Conservation (phyloP, 2,113 vertebrate species). For the Mormyrus iriodes region DNA sequence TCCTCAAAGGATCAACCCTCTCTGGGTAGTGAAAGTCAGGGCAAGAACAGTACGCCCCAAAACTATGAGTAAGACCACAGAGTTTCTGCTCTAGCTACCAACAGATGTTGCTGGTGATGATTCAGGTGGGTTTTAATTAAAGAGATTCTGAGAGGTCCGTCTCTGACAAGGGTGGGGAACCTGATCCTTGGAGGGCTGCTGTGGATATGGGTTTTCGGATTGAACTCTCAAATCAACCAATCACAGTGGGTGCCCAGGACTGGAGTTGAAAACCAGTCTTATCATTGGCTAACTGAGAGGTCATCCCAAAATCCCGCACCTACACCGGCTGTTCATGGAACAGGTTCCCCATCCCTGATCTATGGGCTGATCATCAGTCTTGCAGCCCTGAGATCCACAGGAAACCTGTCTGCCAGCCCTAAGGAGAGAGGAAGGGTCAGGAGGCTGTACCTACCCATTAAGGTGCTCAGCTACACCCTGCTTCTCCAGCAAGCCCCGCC, state of each 20-base stretch:
- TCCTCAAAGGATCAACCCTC: neutral
- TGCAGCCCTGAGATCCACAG: neutral
- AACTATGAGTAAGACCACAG: neutral
- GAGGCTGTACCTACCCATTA: conserved; percentile 80
- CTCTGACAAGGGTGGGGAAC: neutral
- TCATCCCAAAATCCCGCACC: neutral
- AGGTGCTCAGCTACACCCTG: conserved; percentile 74
- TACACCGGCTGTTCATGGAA: neutral
- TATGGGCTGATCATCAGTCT: neutral
- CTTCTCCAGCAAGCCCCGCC: conserved; percentile 76
- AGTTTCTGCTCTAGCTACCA: neutral
- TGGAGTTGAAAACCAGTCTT: neutral
- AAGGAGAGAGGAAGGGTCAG: neutral
- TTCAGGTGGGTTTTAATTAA: neutral
- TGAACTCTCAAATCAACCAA: neutral
- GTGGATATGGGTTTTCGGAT: neutral
- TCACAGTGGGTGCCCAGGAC: neutral
- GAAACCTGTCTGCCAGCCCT: neutral
- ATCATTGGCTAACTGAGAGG: neutral
- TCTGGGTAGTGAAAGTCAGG: neutral
- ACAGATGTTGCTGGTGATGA: neutral
- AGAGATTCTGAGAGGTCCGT: neutral
- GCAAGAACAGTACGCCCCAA: neutral
- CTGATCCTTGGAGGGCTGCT: neutral
- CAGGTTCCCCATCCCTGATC: neutral